Evolutionary conservation across 1,140 invertebrate species (phyloP), one percentile per base, ranked within the genome.

Genomic region (Polyergus mexicanus): DNA sequence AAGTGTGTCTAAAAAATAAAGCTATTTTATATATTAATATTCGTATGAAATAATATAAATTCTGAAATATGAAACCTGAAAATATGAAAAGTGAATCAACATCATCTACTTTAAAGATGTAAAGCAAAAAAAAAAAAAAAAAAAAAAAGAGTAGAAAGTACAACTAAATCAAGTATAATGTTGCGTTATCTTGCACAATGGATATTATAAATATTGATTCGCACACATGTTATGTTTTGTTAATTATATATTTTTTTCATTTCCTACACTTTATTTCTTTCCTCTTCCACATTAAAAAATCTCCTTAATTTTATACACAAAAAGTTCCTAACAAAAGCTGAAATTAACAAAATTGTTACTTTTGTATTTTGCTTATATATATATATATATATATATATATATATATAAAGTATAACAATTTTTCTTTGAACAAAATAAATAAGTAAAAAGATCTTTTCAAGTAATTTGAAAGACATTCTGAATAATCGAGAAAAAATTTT

Each of bases 191-290:
- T 32, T 16, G 5, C 5, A 32, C 16, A 62, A 38, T 32, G 62
- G 25, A 65, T 28, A 65, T 32, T 65, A 65, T 35, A 8, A 16
- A 65, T 32, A 65, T 65, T 78, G 13, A 66, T 54, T 47, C 19
- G 51, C 35, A n/a, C 32, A 32, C 25, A 13, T 25, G 13, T 47
- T 65, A n/a, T 3, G 16, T 71, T 22, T 56, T 11, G 32, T 16
- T 16, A 11, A 54, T 54, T 47, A 19, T 54, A 8, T 32, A 71
- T 47, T 51, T n/a, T 54, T n/a, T 19, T 54, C 51, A 54, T n/a
- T 28, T 11, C 28, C 7, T 28, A 6, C 19, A 25, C 25, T 69
- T 32, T 51, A 16, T 28, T 25, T 25, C 11, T 13, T 63, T 28
- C 22, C 16, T 41, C 5, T 63, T 28, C 11, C 16, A 22, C 13